phyloP scores from a whole-genome alignment of 53 echinoderm and acorn worm genomes.

The Arbacia lixula region DNA sequence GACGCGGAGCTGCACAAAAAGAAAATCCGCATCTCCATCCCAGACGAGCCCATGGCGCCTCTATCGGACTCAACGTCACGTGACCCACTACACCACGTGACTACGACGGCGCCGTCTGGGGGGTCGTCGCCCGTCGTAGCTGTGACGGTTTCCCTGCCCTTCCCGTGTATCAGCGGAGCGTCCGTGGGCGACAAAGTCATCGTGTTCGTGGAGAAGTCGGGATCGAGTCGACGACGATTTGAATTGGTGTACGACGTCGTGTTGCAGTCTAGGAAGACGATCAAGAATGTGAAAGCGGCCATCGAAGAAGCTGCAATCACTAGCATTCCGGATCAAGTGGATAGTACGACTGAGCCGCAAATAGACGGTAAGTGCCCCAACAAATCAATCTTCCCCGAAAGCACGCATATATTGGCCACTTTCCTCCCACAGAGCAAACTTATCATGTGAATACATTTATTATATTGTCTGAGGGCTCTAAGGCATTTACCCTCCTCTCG shows the following conservation, averaged over 20 bases:
- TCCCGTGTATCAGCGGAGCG: slow-evolving; percentile 16
- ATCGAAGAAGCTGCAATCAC: not conserved
- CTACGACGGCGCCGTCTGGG: not conserved
- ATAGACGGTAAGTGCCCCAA: too few species aligned
- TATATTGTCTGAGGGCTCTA: too few species aligned
- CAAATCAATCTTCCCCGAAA: too few species aligned
- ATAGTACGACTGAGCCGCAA: not conserved
- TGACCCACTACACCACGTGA: not conserved
- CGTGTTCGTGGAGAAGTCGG: slow-evolving; percentile 8
- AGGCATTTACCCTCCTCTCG: too few species aligned
- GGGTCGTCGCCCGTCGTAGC: not conserved
- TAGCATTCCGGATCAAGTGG: not conserved
- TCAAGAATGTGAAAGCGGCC: not conserved
- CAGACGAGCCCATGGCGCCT: not conserved
- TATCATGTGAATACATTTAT: too few species aligned
- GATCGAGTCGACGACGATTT: not conserved
- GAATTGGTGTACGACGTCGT: slow-evolving; percentile 33
- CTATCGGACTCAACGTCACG: not conserved
- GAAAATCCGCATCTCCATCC: slow-evolving; percentile 9
- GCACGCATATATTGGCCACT: too few species aligned
- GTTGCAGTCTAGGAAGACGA: not conserved
- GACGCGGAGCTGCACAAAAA: slow-evolving; percentile 3
- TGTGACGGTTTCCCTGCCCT: not conserved
- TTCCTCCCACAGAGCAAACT: too few species aligned
- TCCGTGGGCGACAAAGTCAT: not conserved